These are phyloP conservation scores for Mus caroli DNA, from an alignment of 2,797 vertebrate species.

Conservation along the genomic window DNA sequence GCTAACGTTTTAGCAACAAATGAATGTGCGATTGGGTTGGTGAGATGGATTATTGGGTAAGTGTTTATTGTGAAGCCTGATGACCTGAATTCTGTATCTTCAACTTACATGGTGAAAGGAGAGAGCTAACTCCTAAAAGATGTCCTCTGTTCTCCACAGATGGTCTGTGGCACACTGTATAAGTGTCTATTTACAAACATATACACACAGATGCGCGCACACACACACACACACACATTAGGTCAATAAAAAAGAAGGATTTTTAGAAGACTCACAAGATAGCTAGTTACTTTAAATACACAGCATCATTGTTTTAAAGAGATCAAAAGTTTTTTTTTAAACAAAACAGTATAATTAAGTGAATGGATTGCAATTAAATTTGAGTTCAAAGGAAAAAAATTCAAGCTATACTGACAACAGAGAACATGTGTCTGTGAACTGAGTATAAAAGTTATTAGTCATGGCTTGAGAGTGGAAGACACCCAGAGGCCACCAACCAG, in stretches of 20 bases:
- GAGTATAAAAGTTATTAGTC: not conserved
- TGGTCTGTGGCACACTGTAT: not conserved
- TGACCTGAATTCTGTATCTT: not conserved
- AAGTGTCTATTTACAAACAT: no score
- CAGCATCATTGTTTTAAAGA: not conserved
- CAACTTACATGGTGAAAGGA: not conserved
- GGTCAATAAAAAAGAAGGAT: not conserved
- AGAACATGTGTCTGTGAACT: slow-evolving; percentile 44
- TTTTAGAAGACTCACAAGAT: not conserved
- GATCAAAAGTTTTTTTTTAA: not conserved
- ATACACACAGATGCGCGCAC: not conserved
- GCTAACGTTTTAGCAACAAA: not conserved
- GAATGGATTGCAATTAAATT: slow-evolving; percentile 2
- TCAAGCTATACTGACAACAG: slow-evolving; percentile 36
- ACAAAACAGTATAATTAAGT: slow-evolving; percentile 14
- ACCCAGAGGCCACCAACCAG: not conserved
- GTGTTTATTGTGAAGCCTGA: not conserved
- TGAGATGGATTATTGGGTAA: not conserved
- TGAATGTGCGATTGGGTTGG: not conserved
- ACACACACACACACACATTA: not conserved
- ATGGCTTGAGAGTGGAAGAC: not conserved
- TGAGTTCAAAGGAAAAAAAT: slow-evolving; percentile 42
- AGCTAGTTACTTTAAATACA: slow-evolving; percentile 15
- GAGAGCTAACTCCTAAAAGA: not conserved
- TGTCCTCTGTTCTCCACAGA: not conserved